A percentile compares a stretch with the other conserved stretches of the same genome.
These are phyloP conservation scores for Corynorhinus townsendii DNA, from an alignment of 2,113 vertebrate genomes.

Conservation along the genomic window DNA sequence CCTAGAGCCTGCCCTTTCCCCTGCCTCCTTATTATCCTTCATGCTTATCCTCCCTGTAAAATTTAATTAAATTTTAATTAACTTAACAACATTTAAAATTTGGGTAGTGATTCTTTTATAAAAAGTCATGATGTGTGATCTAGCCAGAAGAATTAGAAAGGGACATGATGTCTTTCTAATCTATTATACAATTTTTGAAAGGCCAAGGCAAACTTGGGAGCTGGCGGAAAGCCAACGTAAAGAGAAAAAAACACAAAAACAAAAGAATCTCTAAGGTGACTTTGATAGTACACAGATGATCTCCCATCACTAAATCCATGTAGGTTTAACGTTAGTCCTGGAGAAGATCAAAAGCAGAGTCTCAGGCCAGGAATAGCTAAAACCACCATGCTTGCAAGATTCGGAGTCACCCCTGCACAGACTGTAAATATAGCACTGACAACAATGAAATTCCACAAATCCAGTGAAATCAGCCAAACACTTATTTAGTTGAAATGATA, in stretches of 20 bases:
- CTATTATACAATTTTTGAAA: background rate
- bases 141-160: background rate
- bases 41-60: background rate
- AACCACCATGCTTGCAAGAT: background rate
- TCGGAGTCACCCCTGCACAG: background rate
- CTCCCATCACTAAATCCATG: background rate
- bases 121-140: background rate
- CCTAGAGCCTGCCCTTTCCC: background rate
- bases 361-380: background rate
- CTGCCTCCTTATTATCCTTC: background rate
- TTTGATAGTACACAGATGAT: background rate
- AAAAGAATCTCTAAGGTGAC: background rate
- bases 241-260: background rate
- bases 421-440: background rate
- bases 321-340: background rate
- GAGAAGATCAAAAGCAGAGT: background rate
- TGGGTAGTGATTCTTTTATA: background rate
- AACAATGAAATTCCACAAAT: background rate
- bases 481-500: background rate
- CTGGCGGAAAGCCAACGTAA: background rate
- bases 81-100: background rate
- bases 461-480: background rate
- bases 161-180: background rate
- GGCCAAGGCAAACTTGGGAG: background rate
- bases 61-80: background rate